Evolutionary conservation across 2,113 vertebrate genomes (phyloP).

Genomic region (Accipiter virgatus): DNA sequence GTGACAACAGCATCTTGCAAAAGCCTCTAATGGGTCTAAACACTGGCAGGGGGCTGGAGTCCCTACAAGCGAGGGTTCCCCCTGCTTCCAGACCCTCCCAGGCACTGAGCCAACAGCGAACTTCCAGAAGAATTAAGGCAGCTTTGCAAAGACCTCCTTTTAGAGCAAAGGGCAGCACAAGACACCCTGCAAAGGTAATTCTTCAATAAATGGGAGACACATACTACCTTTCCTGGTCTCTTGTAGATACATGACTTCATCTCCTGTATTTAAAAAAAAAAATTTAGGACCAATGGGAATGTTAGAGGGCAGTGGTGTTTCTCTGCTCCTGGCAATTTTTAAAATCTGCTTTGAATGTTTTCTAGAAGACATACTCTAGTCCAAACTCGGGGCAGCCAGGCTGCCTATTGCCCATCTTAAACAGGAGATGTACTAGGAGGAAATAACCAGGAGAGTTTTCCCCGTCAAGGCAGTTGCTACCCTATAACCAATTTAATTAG

Average conservation of each 20-base stretch:
- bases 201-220: not conserved
- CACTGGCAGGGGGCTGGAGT: not conserved
- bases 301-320: not conserved
- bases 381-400: not conserved
- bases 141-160: not conserved
- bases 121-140: not conserved
- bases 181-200: not conserved
- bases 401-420: not conserved
- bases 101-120: not conserved
- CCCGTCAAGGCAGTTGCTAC: not conserved
- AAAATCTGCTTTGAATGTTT: not conserved
- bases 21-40: not conserved
- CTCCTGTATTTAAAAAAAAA: not conserved
- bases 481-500: not conserved
- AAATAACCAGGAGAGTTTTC: not conserved
- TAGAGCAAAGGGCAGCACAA: not conserved
- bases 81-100: not conserved
- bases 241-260: not conserved
- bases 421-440: not conserved
- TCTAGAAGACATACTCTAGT: not conserved
- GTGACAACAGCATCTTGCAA: not conserved
- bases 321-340: not conserved
- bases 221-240: not conserved
- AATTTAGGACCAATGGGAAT: not conserved
- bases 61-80: not conserved